These are phyloP conservation scores for Euclidia mi DNA, from an alignment of 2,888 invertebrate genomes.

Conservation along the genomic window DNA sequence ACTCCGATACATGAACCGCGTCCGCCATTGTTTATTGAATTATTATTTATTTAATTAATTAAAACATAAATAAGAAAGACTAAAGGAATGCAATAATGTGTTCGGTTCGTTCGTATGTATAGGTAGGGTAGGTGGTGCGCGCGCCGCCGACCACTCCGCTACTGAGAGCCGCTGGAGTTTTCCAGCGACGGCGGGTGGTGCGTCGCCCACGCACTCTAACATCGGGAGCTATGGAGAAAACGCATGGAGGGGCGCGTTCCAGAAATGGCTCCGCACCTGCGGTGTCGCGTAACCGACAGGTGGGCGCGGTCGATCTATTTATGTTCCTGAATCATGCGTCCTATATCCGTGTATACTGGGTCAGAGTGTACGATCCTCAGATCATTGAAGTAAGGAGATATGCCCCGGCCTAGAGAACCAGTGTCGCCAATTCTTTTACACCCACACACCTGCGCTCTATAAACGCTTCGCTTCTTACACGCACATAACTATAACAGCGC, in stretches of 20 bases:
- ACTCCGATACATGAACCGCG: conserved; percentile 72
- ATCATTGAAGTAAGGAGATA: too few species aligned
- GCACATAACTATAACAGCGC: too few species aligned
- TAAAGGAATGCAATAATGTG: conserved; percentile 75
- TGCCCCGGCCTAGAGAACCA: too few species aligned
- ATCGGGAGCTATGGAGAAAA: conserved; percentile 73
- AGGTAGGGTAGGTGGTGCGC: conserved; percentile 80
- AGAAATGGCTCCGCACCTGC: conserved; percentile 88
- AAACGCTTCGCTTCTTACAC: too few species aligned
- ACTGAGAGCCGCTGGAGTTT: conserved; percentile 85
- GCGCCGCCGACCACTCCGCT: conserved; percentile 86
- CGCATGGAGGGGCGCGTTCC: conserved; percentile 75
- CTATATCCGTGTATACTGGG: conserved; percentile 78
- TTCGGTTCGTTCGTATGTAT: conserved; percentile 86
- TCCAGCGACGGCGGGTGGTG: conserved; percentile 80
- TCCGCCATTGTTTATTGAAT: conserved; percentile 75
- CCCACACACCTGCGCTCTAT: too few species aligned
- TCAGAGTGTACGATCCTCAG: conserved; percentile 79
- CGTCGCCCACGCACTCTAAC: conserved; percentile 78
- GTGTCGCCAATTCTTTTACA: too few species aligned
- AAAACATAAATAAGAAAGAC: conserved; percentile 77
- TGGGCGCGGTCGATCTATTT: conserved; percentile 88
- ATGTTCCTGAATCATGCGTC: conserved; percentile 80
- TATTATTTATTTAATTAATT: conserved; percentile 54
- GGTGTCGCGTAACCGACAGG: conserved; percentile 90